These are phyloP conservation scores for Ranitomeya imitator DNA, from an alignment of 2,113 vertebrate species.

Conservation along the genomic window DNA sequence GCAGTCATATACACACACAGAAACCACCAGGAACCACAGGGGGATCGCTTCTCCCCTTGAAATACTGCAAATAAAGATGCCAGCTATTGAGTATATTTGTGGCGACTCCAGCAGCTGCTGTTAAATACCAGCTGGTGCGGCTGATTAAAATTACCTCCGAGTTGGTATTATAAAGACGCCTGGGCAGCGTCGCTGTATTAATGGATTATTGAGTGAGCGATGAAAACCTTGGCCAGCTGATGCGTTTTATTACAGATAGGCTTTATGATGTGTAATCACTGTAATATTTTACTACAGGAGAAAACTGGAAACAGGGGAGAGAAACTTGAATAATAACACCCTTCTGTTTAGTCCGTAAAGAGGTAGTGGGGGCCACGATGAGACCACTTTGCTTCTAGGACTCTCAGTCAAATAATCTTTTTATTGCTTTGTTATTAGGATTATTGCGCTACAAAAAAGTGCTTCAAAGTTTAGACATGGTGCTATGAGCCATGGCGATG, in stretches of 20 bases:
- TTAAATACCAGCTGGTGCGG: conserved; percentile 89
- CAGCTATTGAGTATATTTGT: conserved; percentile 87
- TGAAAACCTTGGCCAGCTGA: conserved; percentile 89
- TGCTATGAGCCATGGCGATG: conserved; percentile 8
- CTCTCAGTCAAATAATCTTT: conserved; percentile 16
- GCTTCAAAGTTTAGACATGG: conserved; percentile 18
- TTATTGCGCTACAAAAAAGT: conserved; percentile 36
- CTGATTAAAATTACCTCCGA: conserved; percentile 90
- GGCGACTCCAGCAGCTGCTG: conserved; percentile 85
- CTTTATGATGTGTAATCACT: conserved; percentile 87
- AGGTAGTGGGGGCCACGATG: conserved; percentile 31
- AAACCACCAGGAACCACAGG: conserved; percentile 81
- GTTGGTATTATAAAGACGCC: conserved; percentile 88
- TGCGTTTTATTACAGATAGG: conserved; percentile 88
- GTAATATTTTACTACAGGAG: conserved; percentile 85
- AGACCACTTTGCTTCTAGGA: conserved; percentile 24
- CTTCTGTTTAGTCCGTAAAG: conserved; percentile 56
- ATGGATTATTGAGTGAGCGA: conserved; percentile 89
- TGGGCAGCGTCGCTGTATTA: conserved; percentile 86
- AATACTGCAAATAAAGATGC: conserved; percentile 88
- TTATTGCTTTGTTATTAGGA: conserved; percentile 15
- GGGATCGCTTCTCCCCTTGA: conserved; percentile 82
- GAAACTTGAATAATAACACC: conserved; percentile 71
- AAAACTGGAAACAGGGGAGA: conserved; percentile 74
- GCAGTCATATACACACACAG: conserved; percentile 46